Evolutionary conservation across 2,113 vertebrate genomes (phyloP).

Genomic region (Charina bottae): DNA sequence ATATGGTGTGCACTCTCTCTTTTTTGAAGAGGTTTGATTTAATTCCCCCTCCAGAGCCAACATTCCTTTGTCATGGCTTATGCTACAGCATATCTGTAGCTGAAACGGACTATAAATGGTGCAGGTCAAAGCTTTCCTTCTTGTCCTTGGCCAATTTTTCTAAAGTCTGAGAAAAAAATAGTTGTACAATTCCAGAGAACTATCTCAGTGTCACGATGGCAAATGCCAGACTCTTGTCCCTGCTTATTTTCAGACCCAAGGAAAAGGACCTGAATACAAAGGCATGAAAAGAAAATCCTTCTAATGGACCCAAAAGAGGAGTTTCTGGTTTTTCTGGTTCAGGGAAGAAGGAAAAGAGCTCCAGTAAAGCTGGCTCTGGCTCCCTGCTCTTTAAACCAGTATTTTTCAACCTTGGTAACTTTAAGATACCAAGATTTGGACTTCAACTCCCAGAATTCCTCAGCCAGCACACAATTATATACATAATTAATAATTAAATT

Average conservation of each 20-base stretch:
- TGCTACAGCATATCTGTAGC: not conserved
- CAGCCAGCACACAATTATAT: not conserved
- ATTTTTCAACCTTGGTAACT: not conserved
- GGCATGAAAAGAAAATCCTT: not conserved
- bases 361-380: not conserved
- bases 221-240: not conserved
- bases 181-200: not conserved
- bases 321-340: not conserved
- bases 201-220: not conserved
- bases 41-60: not conserved
- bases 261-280: not conserved
- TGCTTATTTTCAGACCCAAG: slow-evolving; percentile 26
- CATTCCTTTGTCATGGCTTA: not conserved
- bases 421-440: not conserved
- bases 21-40: not conserved
- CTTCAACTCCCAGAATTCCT: not conserved
- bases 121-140: not conserved
- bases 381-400: not conserved
- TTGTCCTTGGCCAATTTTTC: not conserved
- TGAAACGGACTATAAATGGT: not conserved
- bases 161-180: not conserved
- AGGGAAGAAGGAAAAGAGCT: not conserved
- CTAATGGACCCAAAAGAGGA: not conserved
- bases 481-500: not conserved
- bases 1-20: too few species aligned